A percentile compares a stretch with the other conserved stretches of the same genome.
These are phyloP conservation scores for Xestia c-nigrum DNA, from an alignment of 2,888 invertebrate species.

Conservation along the genomic window DNA sequence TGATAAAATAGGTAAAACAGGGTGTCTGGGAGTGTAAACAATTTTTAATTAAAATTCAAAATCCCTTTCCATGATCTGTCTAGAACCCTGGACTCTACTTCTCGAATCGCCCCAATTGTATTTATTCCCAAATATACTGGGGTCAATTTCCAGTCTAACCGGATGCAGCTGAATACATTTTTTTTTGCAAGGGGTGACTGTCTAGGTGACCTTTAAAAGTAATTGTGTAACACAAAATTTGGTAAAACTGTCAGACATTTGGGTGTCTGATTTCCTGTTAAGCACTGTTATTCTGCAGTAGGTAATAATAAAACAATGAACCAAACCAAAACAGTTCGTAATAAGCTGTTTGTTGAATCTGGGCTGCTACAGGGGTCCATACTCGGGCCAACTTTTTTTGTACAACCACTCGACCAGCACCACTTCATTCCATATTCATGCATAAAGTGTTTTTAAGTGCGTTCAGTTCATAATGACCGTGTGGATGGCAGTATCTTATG, in stretches of 20 bases:
- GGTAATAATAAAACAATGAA: neutral
- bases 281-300: neutral
- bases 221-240: neutral
- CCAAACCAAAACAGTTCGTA: neutral
- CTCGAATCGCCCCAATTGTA: neutral
- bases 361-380: neutral
- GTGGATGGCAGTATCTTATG: conserved; percentile 44
- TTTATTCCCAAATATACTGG: neutral
- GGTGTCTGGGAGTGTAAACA: neutral
- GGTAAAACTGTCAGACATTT: neutral
- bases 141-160: neutral
- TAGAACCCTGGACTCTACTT: neutral
- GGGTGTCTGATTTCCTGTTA: too few relatives aligned
- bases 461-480: conserved; percentile 10
- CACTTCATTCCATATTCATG: conserved; percentile 5
- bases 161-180: neutral
- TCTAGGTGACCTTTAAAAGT: neutral
- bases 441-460: conserved; percentile 11
- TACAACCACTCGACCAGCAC: neutral
- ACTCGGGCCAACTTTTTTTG: conserved; percentile 12
- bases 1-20: neutral
- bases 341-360: neutral
- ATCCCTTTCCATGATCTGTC: neutral
- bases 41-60: neutral
- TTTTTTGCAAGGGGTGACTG: neutral